These are phyloP conservation scores for Kryphioiulus occultus DNA, from an alignment of 2,888 invertebrate species.

Conservation along the genomic window DNA sequence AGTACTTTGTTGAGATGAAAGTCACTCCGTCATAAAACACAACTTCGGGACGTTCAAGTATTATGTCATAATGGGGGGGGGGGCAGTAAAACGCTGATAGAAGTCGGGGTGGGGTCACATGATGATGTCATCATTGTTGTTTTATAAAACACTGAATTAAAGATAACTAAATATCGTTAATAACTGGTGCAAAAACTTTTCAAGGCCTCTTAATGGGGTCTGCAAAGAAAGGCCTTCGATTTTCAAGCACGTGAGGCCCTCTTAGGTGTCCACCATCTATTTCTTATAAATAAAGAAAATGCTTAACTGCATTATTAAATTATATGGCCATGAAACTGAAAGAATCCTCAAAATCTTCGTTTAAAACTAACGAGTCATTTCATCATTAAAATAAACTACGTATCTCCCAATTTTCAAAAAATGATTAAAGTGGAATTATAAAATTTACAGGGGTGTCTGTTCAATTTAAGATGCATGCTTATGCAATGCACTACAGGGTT, in stretches of 20 bases:
- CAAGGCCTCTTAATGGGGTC: background rate
- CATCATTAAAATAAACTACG: background rate
- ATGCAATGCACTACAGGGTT: too few species aligned
- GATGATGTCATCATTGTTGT: too few species aligned
- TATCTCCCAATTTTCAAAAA: background rate
- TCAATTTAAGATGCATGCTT: too few species aligned
- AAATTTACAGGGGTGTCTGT: background rate
- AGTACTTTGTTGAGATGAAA: too few species aligned
- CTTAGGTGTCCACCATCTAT: background rate
- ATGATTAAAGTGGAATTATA: background rate
- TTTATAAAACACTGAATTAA: too few species aligned
- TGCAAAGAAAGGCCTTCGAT: background rate
- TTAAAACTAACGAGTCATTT: background rate
- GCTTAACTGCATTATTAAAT: background rate
- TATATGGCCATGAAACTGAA: background rate
- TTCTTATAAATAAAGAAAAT: background rate
- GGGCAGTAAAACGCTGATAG: too few species aligned
- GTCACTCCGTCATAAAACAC: too few species aligned
- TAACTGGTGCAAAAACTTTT: background rate
- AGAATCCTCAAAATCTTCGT: background rate
- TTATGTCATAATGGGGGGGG: too few species aligned
- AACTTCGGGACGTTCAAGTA: too few species aligned
- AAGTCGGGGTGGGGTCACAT: too few species aligned
- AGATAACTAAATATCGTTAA: background rate
- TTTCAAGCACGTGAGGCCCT: constrained; percentile 10